phyloP scores from a whole-genome alignment of 2,113 vertebrate genomes.

The Alces alces region DNA sequence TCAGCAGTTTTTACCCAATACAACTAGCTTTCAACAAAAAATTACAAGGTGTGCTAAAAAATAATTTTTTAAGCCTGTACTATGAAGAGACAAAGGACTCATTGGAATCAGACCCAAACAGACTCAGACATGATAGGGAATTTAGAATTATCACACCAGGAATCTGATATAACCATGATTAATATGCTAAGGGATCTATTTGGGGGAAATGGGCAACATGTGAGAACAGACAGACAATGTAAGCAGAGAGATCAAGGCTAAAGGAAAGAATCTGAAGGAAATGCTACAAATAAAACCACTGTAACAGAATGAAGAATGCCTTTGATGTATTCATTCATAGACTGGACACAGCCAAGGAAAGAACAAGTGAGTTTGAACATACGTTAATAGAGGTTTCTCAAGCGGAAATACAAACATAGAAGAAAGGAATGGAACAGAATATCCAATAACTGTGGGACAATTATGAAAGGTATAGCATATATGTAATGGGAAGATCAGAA shows the following conservation, averaged over 20 bases:
- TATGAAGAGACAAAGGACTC: neutral
- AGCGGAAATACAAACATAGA: neutral
- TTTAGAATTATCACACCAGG: neutral
- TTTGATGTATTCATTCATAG: neutral
- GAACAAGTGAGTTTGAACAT: neutral
- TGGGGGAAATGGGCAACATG: neutral
- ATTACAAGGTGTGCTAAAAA: neutral
- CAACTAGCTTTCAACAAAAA: neutral
- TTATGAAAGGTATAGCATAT: neutral
- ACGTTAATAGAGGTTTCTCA: neutral
- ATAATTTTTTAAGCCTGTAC: neutral
- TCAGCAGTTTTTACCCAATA: neutral
- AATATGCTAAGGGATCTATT: neutral
- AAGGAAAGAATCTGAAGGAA: neutral
- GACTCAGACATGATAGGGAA: neutral
- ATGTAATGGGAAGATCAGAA: neutral
- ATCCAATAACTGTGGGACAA: neutral
- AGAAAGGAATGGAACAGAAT: neutral
- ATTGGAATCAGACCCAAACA: neutral
- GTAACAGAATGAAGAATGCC: neutral
- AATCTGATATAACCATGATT: neutral
- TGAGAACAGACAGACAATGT: neutral
- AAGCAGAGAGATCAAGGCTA: neutral
- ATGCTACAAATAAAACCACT: neutral
- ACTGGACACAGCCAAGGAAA: neutral